phyloP scores from a whole-genome alignment of 2,113 vertebrate genomes.

The Taxidea taxus region DNA sequence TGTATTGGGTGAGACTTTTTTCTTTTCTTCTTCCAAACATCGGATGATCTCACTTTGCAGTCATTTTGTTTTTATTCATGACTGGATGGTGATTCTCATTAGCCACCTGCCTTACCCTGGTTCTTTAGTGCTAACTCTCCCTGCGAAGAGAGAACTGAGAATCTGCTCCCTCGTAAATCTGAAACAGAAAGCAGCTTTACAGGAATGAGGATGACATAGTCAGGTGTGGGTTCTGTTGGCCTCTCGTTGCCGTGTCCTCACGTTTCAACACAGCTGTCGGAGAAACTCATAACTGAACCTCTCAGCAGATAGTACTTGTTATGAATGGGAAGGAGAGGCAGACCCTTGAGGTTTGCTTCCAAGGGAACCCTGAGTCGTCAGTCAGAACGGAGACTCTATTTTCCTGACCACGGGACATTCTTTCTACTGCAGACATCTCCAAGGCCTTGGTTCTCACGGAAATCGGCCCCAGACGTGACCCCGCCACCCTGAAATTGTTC shows the following conservation, averaged over 20 bases:
- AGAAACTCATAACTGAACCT: background rate
- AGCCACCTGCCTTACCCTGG: background rate
- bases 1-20: background rate
- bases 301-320: background rate
- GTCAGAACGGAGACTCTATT: background rate
- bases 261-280: background rate
- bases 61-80: background rate
- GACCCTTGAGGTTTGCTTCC: background rate
- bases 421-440: constrained; percentile 85
- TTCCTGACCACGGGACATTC: background rate
- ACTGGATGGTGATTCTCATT: background rate
- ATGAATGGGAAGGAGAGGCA: background rate
- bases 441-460: constrained; percentile 92
- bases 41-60: background rate
- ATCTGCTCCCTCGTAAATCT: background rate
- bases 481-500: constrained; percentile 88
- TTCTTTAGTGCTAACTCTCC: background rate
- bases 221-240: background rate
- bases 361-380: background rate
- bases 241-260: background rate
- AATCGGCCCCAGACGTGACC: constrained; percentile 90
- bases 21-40: background rate
- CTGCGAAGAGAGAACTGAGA: background rate
- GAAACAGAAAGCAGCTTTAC: background rate
- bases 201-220: background rate